Conservation (phyloP, 2,888 invertebrate species). For the Drosophila ezoana region DNA sequence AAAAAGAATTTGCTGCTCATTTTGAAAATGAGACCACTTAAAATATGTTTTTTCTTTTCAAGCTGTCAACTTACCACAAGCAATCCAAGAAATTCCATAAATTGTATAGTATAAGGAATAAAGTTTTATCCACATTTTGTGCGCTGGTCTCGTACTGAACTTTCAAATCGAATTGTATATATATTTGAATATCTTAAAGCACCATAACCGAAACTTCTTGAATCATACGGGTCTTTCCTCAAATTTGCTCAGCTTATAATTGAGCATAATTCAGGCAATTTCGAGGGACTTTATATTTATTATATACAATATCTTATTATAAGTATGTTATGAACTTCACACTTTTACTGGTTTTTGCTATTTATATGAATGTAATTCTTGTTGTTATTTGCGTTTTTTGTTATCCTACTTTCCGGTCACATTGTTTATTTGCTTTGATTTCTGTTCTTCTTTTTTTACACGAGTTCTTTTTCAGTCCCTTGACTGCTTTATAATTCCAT, state of each 20-base stretch:
- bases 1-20: not conserved
- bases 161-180: slow-evolving; percentile 7
- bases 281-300: not conserved
- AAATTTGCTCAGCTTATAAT: slow-evolving; percentile 25
- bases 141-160: not conserved
- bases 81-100: slow-evolving; percentile 41
- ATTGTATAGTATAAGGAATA: slow-evolving; percentile 48
- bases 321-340: not conserved
- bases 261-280: slow-evolving; percentile 39
- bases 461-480: slow-evolving; percentile 21
- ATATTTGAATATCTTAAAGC: slow-evolving; percentile 32
- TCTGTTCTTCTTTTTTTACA: slow-evolving; percentile 32
- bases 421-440: slow-evolving; percentile 10
- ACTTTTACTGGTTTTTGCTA: slow-evolving; percentile 12
- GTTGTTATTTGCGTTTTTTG: slow-evolving; percentile 6
- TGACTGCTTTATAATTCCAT: slow-evolving; percentile 34
- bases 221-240: slow-evolving; percentile 36
- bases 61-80: slow-evolving; percentile 52
- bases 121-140: slow-evolving; percentile 67
- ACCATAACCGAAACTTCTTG: slow-evolving; percentile 22
- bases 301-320: not conserved
- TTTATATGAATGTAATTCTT: slow-evolving; percentile 8
- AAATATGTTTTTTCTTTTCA: not conserved
- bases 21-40: not conserved
- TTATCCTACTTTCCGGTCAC: slow-evolving; percentile 2